Evolutionary conservation across 2,797 vertebrate genomes (phyloP).

Genomic region (Gambusia yucatana): DNA sequence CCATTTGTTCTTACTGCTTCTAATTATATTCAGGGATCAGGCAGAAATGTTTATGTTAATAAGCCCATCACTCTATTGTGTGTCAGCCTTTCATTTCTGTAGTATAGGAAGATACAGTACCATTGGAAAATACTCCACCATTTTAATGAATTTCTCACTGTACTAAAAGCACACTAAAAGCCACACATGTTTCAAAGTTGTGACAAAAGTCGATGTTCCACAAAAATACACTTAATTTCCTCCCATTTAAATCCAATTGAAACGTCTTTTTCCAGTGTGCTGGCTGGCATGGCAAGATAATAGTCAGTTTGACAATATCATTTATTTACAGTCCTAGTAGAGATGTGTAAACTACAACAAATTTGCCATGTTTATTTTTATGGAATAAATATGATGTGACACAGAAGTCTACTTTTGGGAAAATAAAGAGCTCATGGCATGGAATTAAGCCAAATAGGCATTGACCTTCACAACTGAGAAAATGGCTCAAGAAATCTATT

Average conservation of each 20-base stretch:
- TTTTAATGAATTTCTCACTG: neutral
- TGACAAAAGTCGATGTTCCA: neutral
- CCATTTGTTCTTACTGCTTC: conserved; percentile 2
- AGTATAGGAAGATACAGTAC: neutral
- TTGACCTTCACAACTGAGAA: neutral
- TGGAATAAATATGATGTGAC: neutral
- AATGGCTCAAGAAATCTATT: neutral
- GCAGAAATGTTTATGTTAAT: neutral
- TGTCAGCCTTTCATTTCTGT: neutral
- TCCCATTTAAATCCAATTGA: neutral
- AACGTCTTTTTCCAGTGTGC: neutral
- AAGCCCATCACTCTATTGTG: neutral
- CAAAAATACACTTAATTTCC: neutral
- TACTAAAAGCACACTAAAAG: neutral
- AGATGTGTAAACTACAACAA: neutral
- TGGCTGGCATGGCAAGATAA: too few species aligned
- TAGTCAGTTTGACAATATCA: too few species aligned
- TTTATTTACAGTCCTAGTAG: neutral
- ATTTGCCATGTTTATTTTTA: neutral
- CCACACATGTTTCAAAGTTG: neutral
- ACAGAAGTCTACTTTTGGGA: neutral
- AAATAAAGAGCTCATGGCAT: neutral
- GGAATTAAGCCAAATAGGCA: neutral
- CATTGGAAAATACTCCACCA: neutral
- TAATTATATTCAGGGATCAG: neutral